Percentiles rank a stretch among this genome's conserved stretches.
Conservation (phyloP, 2,888 invertebrate genomes). For the Oscheius sp. region DNA sequence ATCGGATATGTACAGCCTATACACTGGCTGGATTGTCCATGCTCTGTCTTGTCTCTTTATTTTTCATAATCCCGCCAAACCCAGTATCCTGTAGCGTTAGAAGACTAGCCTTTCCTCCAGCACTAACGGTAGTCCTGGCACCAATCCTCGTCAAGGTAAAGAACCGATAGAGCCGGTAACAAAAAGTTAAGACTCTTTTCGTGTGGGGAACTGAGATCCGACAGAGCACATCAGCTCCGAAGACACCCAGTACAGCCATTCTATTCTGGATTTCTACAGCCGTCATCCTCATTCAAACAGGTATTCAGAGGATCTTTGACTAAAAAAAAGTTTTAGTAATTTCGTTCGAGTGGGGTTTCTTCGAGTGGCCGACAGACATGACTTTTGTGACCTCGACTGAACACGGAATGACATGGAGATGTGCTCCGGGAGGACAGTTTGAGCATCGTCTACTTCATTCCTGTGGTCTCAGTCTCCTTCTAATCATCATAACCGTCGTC, state of each 20-base stretch:
- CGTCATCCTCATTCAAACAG: conserved; percentile 47
- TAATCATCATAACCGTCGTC: conserved; percentile 49
- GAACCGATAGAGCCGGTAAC: no score
- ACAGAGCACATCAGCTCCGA: neutral
- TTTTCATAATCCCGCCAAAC: conserved; percentile 65
- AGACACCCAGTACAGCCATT: neutral
- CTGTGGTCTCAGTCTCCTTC: conserved; percentile 44
- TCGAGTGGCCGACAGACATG: conserved; percentile 49
- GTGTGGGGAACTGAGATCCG: conserved; percentile 41
- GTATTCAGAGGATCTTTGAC: conserved; percentile 10
- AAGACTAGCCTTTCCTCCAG: conserved; percentile 58
- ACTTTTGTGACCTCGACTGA: conserved; percentile 45
- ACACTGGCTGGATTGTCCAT: conserved; percentile 57
- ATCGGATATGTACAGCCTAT: conserved; percentile 58
- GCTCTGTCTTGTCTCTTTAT: conserved; percentile 57
- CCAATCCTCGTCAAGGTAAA: conserved; percentile 59
- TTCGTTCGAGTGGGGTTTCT: conserved; percentile 56
- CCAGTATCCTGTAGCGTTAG: conserved; percentile 57
- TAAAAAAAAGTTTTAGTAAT: conserved; percentile 43
- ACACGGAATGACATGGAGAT: conserved; percentile 57
- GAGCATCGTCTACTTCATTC: conserved; percentile 46
- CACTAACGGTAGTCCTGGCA: conserved; percentile 56
- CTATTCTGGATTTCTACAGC: conserved; percentile 41
- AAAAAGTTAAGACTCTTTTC: conserved; percentile 31
- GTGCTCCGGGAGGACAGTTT: conserved; percentile 52